A percentile compares a stretch with the other conserved stretches of the same genome.
Evolutionary conservation across 2,113 vertebrate species (phyloP).

Genomic region (Chionis minor): DNA sequence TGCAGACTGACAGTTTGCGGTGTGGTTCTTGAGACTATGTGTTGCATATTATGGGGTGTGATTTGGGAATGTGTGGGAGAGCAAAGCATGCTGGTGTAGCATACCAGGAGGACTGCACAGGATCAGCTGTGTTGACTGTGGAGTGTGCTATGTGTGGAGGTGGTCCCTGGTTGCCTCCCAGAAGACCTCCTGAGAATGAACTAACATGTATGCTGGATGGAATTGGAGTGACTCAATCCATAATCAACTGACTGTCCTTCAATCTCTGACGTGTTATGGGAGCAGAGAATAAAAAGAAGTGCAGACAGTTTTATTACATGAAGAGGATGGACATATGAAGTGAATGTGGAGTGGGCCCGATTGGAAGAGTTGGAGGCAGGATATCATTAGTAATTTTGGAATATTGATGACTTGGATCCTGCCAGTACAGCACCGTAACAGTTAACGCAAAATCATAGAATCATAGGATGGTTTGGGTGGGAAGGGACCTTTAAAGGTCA

Average conservation of each 20-base stretch:
- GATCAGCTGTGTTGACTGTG: not conserved
- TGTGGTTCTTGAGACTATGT: not conserved
- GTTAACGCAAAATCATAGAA: not conserved
- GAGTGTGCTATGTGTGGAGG: not conserved
- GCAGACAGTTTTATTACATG: not conserved
- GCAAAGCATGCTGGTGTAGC: not conserved
- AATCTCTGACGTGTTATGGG: not conserved
- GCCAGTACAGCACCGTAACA: not conserved
- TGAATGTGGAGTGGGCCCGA: not conserved
- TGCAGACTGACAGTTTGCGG: not conserved
- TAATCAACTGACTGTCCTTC: not conserved
- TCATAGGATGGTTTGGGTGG: not conserved
- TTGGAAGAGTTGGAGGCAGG: not conserved
- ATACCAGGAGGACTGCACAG: not conserved
- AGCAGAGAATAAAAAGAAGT: not conserved
- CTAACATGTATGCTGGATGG: not conserved
- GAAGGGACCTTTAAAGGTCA: not conserved
- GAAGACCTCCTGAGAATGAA: not conserved
- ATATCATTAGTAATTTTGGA: not conserved
- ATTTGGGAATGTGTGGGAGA: not conserved
- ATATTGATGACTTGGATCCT: not conserved
- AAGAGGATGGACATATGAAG: not conserved
- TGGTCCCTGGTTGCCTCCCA: not conserved
- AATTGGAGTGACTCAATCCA: not conserved
- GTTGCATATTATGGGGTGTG: fast-evolving